Conservation (phyloP, 2,797 vertebrate genomes). For the Intellagama lesueurii region DNA sequence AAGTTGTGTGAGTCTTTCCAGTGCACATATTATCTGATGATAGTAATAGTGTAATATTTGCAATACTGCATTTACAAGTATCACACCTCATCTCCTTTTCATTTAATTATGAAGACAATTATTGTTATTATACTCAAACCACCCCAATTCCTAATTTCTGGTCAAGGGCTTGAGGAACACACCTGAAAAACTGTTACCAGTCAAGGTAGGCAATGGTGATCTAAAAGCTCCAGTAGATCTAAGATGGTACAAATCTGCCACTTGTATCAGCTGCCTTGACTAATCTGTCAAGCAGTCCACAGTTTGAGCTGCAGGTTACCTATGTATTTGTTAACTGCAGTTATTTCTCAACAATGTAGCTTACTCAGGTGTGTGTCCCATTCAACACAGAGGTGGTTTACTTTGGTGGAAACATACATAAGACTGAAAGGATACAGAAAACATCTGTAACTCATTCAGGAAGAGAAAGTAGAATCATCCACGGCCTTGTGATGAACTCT, state of each 20-base stretch:
- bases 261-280: not conserved
- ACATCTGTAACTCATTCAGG: slow-evolving; percentile 52
- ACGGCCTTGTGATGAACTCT: slow-evolving; percentile 64
- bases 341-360: not conserved
- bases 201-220: not conserved
- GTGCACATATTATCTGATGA: not conserved
- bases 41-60: no score
- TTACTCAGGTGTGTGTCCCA: not conserved
- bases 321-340: not conserved
- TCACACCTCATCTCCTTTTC: not conserved
- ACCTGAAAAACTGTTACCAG: not conserved
- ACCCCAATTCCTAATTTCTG: not conserved
- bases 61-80: not conserved
- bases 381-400: not conserved
- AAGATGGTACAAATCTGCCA: not conserved
- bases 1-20: not conserved
- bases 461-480: slow-evolving; percentile 54
- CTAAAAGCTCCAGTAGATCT: no score
- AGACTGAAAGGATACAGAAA: not conserved
- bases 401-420: not conserved
- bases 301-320: not conserved
- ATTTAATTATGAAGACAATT: not conserved
- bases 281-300: not conserved
- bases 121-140: not conserved
- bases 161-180: not conserved